Evolutionary conservation across 2,888 invertebrate species (phyloP), one percentile per base, ranked within the genome.

Genomic region (Nycteola revayana): DNA sequence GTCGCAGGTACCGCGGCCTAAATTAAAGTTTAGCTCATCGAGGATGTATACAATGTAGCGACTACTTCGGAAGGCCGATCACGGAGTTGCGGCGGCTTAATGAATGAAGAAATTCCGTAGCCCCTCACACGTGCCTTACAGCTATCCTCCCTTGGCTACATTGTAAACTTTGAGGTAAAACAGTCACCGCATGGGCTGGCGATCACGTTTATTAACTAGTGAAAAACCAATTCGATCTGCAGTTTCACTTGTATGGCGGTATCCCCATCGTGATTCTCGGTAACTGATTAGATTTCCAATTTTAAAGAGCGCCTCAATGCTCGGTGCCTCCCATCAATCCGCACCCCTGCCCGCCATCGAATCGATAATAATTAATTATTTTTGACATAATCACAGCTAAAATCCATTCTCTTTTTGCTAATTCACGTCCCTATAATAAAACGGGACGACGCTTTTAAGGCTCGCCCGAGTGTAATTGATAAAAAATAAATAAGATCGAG

Each of bases 341-440:
- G 58, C 76, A 70, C 83, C 83, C 82, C 78, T 72, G 74, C 70
- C 65, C 74, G 70, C 66, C 60, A 58, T 65, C 63, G 75, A 90
- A 91, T 91, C 91, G 90, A 91, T 90, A 90, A 90, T 91, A 92
- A 92, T 92, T 92, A 92, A 92, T 92, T 91, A 92, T 91, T 91
- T 92, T 92, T 91, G 91, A 91, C 91, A 90, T 91, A 91, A 91
- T 91, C 91, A 91, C 90, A 75, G 82, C 89, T 84, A 73, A 88
- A 90, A 89, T 90, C 91, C 90, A 90, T 90, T 91, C 90, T 90
- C 89, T 91, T 91, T 88, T 90, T 90, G 91, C 90, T 91, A 91
- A 91, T 91, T 91, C 92, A 91, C 87, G 91, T 89, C 89, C 87
- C 89, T 85, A 89, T 88, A 90, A 91, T 87, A 84, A 84, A 88